Percentiles rank a stretch among this genome's conserved stretches.
phyloP scores from a whole-genome alignment of 2,113 vertebrate genomes.

The Bos indicus region DNA sequence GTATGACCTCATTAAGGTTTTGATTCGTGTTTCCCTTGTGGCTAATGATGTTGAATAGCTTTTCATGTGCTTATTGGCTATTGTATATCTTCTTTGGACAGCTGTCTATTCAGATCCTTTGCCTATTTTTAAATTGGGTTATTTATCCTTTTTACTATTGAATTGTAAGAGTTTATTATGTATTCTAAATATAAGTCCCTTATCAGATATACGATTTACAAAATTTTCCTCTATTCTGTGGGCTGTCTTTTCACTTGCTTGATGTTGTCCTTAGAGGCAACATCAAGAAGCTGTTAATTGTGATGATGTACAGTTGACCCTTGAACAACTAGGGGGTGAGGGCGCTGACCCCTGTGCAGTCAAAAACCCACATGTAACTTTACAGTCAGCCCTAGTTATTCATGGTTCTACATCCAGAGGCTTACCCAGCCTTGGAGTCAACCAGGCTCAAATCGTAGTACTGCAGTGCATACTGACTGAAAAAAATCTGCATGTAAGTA shows the following conservation, averaged over 20 bases:
- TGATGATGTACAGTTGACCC: not conserved
- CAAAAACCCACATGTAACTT: not conserved
- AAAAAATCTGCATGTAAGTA: not conserved
- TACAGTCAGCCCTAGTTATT: not conserved
- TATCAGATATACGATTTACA: not conserved
- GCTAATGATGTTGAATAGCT: not conserved
- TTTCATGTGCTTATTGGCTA: not conserved
- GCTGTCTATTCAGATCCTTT: not conserved
- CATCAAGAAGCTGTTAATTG: not conserved
- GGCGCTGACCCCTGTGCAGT: not conserved
- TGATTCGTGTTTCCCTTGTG: not conserved
- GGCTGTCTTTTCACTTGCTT: not conserved
- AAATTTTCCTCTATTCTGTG: constrained; percentile 8
- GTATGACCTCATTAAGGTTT: not conserved
- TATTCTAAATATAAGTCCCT: constrained; percentile 19
- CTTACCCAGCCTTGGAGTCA: not conserved
- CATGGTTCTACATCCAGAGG: not conserved
- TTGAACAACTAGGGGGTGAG: not conserved
- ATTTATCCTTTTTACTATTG: not conserved
- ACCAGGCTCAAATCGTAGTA: not conserved
- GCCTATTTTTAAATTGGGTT: not conserved
- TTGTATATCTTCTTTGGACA: not conserved
- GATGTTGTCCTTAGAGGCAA: not conserved
- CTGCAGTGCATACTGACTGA: not conserved
- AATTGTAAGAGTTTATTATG: not conserved